Percentiles rank a stretch among this genome's conserved stretches.
These are phyloP conservation scores for Centropyge bicolor DNA, from an alignment of 2,797 vertebrate genomes.

Conservation along the genomic window DNA sequence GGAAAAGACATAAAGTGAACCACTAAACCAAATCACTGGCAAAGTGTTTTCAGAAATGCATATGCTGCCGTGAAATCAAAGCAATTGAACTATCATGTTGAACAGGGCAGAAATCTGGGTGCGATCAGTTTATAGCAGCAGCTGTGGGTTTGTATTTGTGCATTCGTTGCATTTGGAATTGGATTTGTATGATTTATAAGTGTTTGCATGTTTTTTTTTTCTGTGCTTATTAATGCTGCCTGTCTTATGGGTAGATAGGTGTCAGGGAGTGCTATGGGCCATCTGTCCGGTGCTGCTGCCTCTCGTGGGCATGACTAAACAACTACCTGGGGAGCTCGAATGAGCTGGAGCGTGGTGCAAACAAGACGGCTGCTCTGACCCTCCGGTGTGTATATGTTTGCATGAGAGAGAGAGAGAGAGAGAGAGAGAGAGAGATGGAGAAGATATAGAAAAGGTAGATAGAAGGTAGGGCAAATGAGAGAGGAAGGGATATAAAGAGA, in stretches of 20 bases:
- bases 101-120: slow-evolving; percentile 39
- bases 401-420: slow-evolving; percentile 23
- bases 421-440: neutral
- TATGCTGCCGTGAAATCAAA: slow-evolving; percentile 59
- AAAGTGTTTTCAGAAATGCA: slow-evolving; percentile 67
- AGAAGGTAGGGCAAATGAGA: slow-evolving; percentile 17
- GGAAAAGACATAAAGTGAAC: slow-evolving; percentile 73
- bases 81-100: slow-evolving; percentile 55
- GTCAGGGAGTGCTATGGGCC: slow-evolving; percentile 34
- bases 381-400: slow-evolving; percentile 37
- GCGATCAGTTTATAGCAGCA: slow-evolving; percentile 23
- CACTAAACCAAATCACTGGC: slow-evolving; percentile 65
- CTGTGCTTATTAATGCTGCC: slow-evolving; percentile 58
- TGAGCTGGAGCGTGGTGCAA: slow-evolving; percentile 22
- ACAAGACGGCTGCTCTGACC: slow-evolving; percentile 46
- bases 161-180: slow-evolving; percentile 24
- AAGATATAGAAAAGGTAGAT: slow-evolving; percentile 10
- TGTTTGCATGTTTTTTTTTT: slow-evolving; percentile 4
- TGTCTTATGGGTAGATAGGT: slow-evolving; percentile 43
- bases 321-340: slow-evolving; percentile 46
- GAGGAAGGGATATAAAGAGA: slow-evolving; percentile 32
- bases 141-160: slow-evolving; percentile 27
- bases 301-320: slow-evolving; percentile 53
- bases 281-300: slow-evolving; percentile 42
- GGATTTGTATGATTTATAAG: slow-evolving; percentile 46